Base-by-base conservation (phyloP, 2,113 vertebrate species). In the Rhynchopsitta pachyrhyncha region DNA sequence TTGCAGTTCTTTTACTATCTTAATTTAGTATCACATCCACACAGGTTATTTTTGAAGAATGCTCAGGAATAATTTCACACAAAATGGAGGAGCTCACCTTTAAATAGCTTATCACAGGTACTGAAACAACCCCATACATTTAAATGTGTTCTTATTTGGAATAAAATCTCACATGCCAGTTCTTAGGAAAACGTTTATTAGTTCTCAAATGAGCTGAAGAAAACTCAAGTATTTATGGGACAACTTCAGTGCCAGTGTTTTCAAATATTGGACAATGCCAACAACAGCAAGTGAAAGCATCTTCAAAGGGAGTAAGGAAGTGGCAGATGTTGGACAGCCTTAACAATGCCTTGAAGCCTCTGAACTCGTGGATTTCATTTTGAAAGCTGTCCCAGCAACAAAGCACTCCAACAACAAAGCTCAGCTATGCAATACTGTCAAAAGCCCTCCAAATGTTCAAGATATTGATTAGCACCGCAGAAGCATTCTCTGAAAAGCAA, bases 231-330 rank as follows among this genome's bases (percentile, higher is more conserved):
- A 33, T 37, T 19, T 12, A 13, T 2, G 23, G 47, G 35, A 28
- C 23, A 24, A 16, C 10, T 52, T 10, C 13, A 44, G 15, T 1
- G 1, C 22, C 10, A 1, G 1, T 6, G 8, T 29, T 17, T 50
- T 37, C 37, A 59, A 28, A 59, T 59, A 59, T 3, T n/a, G 33
- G 3, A 28, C 28, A 10, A 46, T 11, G 75, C 28, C 75, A 39
- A 13, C 14, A 17, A 15, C 42, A 37, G 44, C n/a, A 31, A 64
- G 23, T 7, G 5, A 53, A 35, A 41, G 25, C 37, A 29, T 7
- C 49, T 50, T 18, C 49, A 8, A 2, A 20, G 10, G 33, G 33
- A 67, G 39, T 3, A 19, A 12, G 50, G 33, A 22, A 50, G 29
- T 4, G 22, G 76, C 2, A 7, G 42, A 10, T 13, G 23, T n/a